Percentiles rank a stretch among this genome's conserved stretches.
phyloP scores from a whole-genome alignment of 1,140 invertebrate genomes.

The Caenorhabditis briggsae region DNA sequence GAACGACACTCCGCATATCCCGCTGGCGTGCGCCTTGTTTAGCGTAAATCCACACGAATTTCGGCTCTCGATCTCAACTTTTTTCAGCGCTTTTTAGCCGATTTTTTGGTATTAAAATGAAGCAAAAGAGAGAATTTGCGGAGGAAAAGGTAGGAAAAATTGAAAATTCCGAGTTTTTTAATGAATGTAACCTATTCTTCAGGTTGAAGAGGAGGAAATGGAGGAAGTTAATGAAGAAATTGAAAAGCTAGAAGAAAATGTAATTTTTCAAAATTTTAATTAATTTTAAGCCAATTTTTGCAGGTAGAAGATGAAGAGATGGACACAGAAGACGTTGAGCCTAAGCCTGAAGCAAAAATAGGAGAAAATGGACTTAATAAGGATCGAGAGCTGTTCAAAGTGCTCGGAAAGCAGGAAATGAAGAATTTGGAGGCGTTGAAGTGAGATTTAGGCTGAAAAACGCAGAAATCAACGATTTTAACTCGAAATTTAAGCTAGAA shows the following conservation, averaged over 20 bases:
- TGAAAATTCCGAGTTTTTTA: neutral
- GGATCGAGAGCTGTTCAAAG: constrained; percentile 56
- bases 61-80: too few relatives aligned
- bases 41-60: too few relatives aligned
- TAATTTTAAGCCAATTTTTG: neutral
- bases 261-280: neutral
- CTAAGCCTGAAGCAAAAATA: neutral
- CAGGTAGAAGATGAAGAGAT: constrained; percentile 8
- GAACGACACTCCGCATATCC: too few relatives aligned
- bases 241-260: neutral
- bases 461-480: neutral
- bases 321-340: constrained; percentile 46
- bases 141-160: too few relatives aligned
- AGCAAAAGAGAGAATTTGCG: constrained; percentile 7
- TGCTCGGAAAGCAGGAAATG: constrained; percentile 60
- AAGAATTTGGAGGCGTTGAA: constrained; percentile 55
- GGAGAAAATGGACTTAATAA: neutral
- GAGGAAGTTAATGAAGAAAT: neutral
- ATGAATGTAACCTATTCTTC: neutral
- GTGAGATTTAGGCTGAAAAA: constrained; percentile 9
- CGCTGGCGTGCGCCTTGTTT: too few relatives aligned
- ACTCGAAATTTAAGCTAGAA: neutral
- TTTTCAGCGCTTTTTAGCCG: too few relatives aligned
- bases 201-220: neutral
- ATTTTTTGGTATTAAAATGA: too few relatives aligned